Evolutionary conservation across 2,888 invertebrate species (phyloP).

Genomic region (Pimpla rufipes): DNA sequence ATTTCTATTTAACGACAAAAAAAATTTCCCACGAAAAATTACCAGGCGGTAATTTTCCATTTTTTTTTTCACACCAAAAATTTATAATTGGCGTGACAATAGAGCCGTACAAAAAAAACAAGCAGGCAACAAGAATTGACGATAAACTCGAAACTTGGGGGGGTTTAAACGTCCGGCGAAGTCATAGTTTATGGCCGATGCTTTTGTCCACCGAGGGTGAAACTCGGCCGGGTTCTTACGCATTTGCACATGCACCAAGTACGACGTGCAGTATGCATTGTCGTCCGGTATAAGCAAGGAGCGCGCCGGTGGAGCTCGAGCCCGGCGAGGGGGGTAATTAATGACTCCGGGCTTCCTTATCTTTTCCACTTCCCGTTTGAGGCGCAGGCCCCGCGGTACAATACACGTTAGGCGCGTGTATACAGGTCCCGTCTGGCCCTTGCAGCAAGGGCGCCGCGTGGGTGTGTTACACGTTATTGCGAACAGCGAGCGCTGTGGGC

Average conservation of each 20-base stretch:
- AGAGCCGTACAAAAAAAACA: background rate
- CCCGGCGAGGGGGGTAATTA: slow-evolving; percentile 73
- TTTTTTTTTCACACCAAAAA: background rate
- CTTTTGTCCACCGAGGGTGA: slow-evolving; percentile 55
- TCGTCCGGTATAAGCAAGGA: slow-evolving; percentile 67
- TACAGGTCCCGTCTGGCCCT: slow-evolving; percentile 41
- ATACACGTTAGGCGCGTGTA: slow-evolving; percentile 11
- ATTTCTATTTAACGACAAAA: no score
- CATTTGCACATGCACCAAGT: slow-evolving; percentile 31
- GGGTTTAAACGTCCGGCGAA: slow-evolving; percentile 42
- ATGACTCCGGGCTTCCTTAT: slow-evolving; percentile 77
- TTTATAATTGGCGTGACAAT: background rate
- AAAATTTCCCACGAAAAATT: background rate
- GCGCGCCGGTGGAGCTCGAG: slow-evolving; percentile 44
- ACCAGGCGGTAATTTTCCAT: background rate
- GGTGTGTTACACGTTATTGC: slow-evolving; percentile 11
- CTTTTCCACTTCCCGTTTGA: slow-evolving; percentile 79
- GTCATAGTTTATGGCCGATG: slow-evolving; percentile 48
- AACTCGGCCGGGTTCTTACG: slow-evolving; percentile 12
- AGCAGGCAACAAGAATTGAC: background rate
- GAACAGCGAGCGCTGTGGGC: background rate
- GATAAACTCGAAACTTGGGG: background rate
- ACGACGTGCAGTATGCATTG: slow-evolving; percentile 40
- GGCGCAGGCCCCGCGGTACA: slow-evolving; percentile 70
- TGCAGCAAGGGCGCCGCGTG: slow-evolving; percentile 22